Evolutionary conservation across 2,797 vertebrate species (phyloP).

Genomic region (Zalophus californianus): DNA sequence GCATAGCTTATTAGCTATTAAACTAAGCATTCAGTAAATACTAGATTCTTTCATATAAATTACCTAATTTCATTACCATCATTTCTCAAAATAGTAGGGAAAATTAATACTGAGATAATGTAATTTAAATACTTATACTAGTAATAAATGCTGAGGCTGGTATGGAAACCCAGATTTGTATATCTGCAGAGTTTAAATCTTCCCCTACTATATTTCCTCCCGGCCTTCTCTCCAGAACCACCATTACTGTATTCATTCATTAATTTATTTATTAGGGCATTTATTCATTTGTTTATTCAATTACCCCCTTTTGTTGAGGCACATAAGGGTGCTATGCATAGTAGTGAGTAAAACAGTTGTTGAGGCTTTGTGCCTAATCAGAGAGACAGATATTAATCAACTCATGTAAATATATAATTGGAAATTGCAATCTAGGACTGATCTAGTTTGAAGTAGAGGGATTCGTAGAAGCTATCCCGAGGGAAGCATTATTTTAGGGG

Average conservation of each 20-base stretch:
- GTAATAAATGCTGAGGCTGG: neutral
- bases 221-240: neutral
- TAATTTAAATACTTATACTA: neutral
- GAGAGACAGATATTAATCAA: slow-evolving; percentile 1
- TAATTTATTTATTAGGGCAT: neutral
- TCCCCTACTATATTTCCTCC: neutral
- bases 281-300: neutral
- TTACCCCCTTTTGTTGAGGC: neutral
- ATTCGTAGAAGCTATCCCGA: neutral
- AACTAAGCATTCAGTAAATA: slow-evolving; percentile 1
- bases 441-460: neutral
- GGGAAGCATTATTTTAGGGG: neutral
- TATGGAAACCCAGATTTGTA: neutral
- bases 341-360: neutral
- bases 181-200: neutral
- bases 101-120: neutral
- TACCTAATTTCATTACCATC: neutral
- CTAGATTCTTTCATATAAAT: neutral
- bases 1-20: neutral
- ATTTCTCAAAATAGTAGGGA: neutral
- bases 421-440: slow-evolving; percentile 27
- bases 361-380: slow-evolving; percentile 17
- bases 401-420: neutral
- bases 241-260: neutral
- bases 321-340: neutral